phyloP scores from a whole-genome alignment of 2,797 vertebrate species.

The Syngnathus rostellatus region DNA sequence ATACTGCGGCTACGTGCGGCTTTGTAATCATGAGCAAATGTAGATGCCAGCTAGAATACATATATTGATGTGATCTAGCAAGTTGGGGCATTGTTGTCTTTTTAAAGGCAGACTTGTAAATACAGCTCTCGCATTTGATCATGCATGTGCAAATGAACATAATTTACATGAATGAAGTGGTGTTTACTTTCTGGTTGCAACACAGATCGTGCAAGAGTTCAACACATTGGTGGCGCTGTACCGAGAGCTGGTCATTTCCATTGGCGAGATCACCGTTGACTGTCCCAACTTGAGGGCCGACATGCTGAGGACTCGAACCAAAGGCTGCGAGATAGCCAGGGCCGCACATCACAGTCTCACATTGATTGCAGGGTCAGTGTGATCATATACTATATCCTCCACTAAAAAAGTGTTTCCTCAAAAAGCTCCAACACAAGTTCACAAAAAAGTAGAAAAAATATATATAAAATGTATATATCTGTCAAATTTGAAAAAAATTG shows the following conservation, averaged over 20 bases:
- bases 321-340: conserved; percentile 90
- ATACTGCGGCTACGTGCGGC: not conserved
- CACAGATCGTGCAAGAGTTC: conserved; percentile 96
- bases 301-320: conserved; percentile 89
- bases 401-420: not conserved
- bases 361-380: conserved; percentile 85
- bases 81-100: not conserved
- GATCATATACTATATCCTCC: not conserved
- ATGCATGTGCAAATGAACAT: not conserved
- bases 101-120: not conserved
- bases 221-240: conserved; percentile 96
- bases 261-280: conserved; percentile 86
- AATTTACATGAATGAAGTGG: not conserved
- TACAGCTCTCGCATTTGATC: not conserved
- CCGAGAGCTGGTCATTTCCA: conserved; percentile 94
- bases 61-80: not conserved
- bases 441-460: no score
- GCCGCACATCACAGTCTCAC: conserved; percentile 91
- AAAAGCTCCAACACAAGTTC: no score
- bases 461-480: not conserved
- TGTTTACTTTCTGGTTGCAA: conserved; percentile 21
- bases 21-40: not conserved
- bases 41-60: not conserved
- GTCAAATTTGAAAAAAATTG: not conserved
- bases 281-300: conserved; percentile 82